phyloP scores from a whole-genome alignment of 2,888 invertebrate genomes.

The Bombyx huttoni region DNA sequence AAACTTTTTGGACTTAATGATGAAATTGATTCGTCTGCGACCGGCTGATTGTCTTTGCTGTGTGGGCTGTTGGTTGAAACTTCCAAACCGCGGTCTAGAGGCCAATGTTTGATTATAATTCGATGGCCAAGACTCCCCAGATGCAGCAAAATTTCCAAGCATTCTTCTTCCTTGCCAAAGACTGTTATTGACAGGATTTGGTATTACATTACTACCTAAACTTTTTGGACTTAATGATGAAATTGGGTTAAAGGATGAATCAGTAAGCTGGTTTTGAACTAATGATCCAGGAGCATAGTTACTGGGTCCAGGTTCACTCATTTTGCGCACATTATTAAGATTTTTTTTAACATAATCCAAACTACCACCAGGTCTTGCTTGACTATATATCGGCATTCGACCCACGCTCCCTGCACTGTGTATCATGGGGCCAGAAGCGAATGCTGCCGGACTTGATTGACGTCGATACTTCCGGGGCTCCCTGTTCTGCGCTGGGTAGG shows the following conservation, averaged over 20 bases:
- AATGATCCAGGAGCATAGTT: background rate
- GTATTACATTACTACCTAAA: background rate
- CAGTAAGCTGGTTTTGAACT: background rate
- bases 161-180: background rate
- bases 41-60: too few species aligned
- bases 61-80: background rate
- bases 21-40: too few species aligned
- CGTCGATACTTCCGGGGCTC: background rate
- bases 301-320: background rate
- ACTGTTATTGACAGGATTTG: background rate
- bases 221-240: background rate
- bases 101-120: background rate
- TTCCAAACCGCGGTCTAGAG: background rate
- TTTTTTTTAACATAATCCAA: background rate
- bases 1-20: background rate
- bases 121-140: background rate
- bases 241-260: background rate
- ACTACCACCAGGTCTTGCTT: background rate
- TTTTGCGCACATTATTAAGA: background rate
- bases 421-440: background rate
- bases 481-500: background rate
- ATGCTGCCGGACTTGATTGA: background rate
- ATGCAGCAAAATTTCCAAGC: background rate
- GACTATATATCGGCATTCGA: conserved; percentile 3
- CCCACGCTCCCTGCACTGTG: background rate